These are phyloP conservation scores for Aphidius ervi DNA, from an alignment of 1,140 invertebrate genomes.

Conservation along the genomic window DNA sequence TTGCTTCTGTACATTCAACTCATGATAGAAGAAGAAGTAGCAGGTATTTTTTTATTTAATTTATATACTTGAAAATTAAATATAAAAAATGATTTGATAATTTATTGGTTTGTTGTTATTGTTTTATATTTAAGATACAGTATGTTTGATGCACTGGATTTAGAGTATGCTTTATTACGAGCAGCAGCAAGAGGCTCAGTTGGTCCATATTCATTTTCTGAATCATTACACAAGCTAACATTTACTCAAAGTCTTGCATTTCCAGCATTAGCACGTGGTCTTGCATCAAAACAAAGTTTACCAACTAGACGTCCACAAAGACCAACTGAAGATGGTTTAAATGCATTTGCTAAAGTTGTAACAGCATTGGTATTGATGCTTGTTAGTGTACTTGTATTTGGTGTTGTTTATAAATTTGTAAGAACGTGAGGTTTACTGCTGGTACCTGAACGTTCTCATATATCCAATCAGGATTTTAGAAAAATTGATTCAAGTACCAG, in stretches of 20 bases:
- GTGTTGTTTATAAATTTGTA: constrained; percentile 72
- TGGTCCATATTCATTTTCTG: constrained; percentile 67
- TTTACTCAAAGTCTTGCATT: constrained; percentile 73
- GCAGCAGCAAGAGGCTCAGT: constrained; percentile 67
- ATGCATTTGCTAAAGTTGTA: constrained; percentile 67
- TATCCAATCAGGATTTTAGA: constrained; percentile 26
- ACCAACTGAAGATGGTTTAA: constrained; percentile 61
- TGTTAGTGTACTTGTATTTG: constrained; percentile 69
- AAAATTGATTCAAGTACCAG: constrained; percentile 25
- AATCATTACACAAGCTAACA: constrained; percentile 69
- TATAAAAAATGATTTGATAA: background rate
- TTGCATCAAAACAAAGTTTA: constrained; percentile 63
- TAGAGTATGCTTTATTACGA: constrained; percentile 65
- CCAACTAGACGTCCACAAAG: constrained; percentile 56
- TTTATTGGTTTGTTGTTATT: too few species aligned
- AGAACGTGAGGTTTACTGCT: constrained; percentile 72
- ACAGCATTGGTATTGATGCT: constrained; percentile 67
- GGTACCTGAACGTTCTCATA: constrained; percentile 52
- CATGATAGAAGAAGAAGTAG: constrained; percentile 47
- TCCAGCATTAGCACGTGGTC: constrained; percentile 65
- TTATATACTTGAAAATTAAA: background rate
- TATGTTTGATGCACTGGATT: constrained; percentile 66
- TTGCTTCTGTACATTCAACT: constrained; percentile 44
- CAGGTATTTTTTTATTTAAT: constrained; percentile 34
- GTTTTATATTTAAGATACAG: constrained; percentile 53